Conservation (phyloP, 53 echinoderm and acorn worm species). For the Arbacia lixula region DNA sequence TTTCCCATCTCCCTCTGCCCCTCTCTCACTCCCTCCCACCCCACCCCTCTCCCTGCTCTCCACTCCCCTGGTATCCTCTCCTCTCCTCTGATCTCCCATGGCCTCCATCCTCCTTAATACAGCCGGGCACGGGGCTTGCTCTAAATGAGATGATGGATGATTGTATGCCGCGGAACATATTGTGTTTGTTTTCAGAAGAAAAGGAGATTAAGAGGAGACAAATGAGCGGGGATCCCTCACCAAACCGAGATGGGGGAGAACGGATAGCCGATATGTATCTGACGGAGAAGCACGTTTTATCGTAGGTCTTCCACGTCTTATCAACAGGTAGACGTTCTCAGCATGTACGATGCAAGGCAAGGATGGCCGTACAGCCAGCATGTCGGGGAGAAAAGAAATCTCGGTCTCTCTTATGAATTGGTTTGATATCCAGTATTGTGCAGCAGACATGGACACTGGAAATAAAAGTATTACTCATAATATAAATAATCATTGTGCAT, state of each 20-base stretch:
- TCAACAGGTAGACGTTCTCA: slow-evolving; percentile 26
- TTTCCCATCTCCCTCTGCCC: neutral
- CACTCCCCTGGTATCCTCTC: too few species aligned
- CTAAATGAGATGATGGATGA: slow-evolving; percentile 48
- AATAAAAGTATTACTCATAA: too few species aligned
- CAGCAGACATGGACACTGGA: too few species aligned
- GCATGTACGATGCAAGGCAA: neutral
- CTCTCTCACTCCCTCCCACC: too few species aligned
- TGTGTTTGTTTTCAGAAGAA: slow-evolving; percentile 54
- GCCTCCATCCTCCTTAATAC: neutral
- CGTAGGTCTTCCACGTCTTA: neutral
- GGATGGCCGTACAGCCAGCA: too few species aligned
- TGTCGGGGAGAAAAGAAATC: too few species aligned
- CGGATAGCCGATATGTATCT: slow-evolving; percentile 30
- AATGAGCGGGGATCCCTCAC: slow-evolving; percentile 17
- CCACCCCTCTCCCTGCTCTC: too few species aligned
- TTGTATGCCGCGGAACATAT: slow-evolving; percentile 50
- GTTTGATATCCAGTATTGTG: too few species aligned
- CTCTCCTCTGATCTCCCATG: neutral
- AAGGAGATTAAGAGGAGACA: slow-evolving; percentile 40
- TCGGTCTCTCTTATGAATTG: too few species aligned
- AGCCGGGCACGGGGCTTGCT: neutral
- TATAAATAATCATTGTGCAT: too few species aligned
- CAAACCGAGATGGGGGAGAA: neutral
- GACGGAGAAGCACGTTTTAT: slow-evolving; percentile 21